Conservation (phyloP, 2,797 vertebrate genomes). For the Clarias laeviceps region DNA sequence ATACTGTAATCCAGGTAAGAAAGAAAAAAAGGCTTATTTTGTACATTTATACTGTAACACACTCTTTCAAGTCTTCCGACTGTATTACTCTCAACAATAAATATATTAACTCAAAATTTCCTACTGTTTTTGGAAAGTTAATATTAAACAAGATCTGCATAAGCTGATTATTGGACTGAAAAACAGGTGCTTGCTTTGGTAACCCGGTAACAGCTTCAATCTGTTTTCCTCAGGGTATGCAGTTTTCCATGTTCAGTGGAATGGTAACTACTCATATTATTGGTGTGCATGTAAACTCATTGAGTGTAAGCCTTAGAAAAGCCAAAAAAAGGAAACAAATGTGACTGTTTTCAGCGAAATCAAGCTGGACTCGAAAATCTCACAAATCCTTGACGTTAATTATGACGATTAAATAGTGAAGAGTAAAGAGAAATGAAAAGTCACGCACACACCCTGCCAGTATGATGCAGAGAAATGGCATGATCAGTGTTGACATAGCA, state of each 20-base stretch:
- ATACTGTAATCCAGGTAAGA: not conserved
- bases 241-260: not conserved
- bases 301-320: not conserved
- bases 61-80: not conserved
- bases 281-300: not conserved
- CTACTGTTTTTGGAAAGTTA: not conserved
- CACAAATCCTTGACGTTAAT: not conserved
- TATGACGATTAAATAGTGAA: not conserved
- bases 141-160: not conserved
- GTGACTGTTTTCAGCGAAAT: not conserved
- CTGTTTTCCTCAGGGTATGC: not conserved
- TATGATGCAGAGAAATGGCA: slow-evolving; percentile 21
- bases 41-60: not conserved
- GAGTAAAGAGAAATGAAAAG: not conserved
- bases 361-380: not conserved
- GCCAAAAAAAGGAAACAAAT: not conserved
- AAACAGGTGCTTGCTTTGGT: not conserved
- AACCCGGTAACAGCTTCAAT: not conserved
- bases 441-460: slow-evolving; percentile 8
- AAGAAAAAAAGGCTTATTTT: not conserved
- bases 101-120: not conserved
- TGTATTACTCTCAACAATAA: slow-evolving; percentile 4
- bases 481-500: slow-evolving; percentile 31
- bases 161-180: not conserved
- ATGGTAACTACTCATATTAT: not conserved